phyloP scores from a whole-genome alignment of 2,888 invertebrate genomes.

The Xestia xanthographa region DNA sequence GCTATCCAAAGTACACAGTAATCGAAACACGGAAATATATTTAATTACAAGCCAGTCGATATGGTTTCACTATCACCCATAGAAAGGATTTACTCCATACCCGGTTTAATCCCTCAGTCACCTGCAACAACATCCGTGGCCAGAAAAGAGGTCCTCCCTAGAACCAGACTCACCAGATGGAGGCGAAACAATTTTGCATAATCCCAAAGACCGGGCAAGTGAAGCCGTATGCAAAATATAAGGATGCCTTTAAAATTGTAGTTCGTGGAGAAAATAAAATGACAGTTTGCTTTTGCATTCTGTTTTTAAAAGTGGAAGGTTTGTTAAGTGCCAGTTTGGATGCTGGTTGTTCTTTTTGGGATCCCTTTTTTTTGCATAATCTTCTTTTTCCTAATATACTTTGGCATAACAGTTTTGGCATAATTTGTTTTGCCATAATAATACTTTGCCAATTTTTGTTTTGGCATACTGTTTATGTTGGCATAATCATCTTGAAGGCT shows the following conservation, averaged over 20 bases:
- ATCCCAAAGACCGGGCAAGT: constrained; percentile 43
- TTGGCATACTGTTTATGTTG: no score
- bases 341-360: not conserved
- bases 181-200: constrained; percentile 57
- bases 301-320: constrained; percentile 33
- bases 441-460: no score
- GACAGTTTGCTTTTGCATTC: constrained; percentile 24
- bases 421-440: no score
- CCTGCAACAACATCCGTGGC: constrained; percentile 39
- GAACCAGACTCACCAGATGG: constrained; percentile 45
- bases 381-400: no score
- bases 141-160: constrained; percentile 32
- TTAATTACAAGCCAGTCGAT: not conserved
- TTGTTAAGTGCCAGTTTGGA: constrained; percentile 18
- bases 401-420: no score
- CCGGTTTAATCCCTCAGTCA: constrained; percentile 45
- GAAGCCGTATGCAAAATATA: constrained; percentile 56
- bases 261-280: constrained; percentile 42
- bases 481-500: no score
- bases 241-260: constrained; percentile 55
- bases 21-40: not conserved
- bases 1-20: not conserved
- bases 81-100: constrained; percentile 12
- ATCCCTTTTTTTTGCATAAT: no score
- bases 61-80: not conserved